These are phyloP conservation scores for Limnothrissa miodon DNA, from an alignment of 2,113 vertebrate genomes.

Conservation along the genomic window DNA sequence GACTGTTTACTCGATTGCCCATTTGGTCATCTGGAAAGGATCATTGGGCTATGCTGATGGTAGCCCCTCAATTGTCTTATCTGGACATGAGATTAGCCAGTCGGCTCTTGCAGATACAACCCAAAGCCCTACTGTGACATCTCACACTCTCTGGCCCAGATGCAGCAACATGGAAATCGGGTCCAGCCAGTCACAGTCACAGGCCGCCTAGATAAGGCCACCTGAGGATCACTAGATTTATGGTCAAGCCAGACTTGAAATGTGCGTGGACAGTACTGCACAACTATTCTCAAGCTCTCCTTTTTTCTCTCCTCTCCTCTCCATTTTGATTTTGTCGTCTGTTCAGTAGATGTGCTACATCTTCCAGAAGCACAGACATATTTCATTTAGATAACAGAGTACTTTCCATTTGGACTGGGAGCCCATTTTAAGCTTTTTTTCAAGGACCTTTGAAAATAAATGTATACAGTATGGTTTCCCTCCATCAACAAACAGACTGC, in stretches of 20 bases:
- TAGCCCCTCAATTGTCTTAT: slow-evolving; percentile 63
- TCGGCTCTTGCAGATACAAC: slow-evolving; percentile 39
- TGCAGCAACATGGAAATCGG: slow-evolving; percentile 20
- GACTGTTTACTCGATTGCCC: slow-evolving; percentile 58
- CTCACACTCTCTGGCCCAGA: background rate
- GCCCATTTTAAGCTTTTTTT: slow-evolving; percentile 34
- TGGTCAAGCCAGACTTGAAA: background rate
- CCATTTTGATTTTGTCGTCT: slow-evolving; percentile 21
- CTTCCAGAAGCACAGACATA: slow-evolving; percentile 47
- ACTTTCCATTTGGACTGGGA: slow-evolving; percentile 39
- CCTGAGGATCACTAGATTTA: background rate
- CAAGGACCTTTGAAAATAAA: slow-evolving; percentile 32
- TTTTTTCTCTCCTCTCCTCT: slow-evolving; percentile 19
- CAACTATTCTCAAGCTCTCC: slow-evolving; percentile 2
- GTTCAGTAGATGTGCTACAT: slow-evolving; percentile 21
- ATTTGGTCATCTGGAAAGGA: slow-evolving; percentile 65
- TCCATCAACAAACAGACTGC: slow-evolving; percentile 40
- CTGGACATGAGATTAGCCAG: slow-evolving; percentile 55
- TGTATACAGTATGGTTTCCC: slow-evolving; percentile 42
- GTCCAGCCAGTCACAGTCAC: slow-evolving; percentile 2
- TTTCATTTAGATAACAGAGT: slow-evolving; percentile 46
- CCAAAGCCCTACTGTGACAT: slow-evolving; percentile 25
- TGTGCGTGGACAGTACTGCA: background rate
- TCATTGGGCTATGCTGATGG: slow-evolving; percentile 64
- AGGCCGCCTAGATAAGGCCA: slow-evolving; percentile 14